Evolutionary conservation across 2,797 vertebrate species (phyloP).

Genomic region (Coregonus suidteri): DNA sequence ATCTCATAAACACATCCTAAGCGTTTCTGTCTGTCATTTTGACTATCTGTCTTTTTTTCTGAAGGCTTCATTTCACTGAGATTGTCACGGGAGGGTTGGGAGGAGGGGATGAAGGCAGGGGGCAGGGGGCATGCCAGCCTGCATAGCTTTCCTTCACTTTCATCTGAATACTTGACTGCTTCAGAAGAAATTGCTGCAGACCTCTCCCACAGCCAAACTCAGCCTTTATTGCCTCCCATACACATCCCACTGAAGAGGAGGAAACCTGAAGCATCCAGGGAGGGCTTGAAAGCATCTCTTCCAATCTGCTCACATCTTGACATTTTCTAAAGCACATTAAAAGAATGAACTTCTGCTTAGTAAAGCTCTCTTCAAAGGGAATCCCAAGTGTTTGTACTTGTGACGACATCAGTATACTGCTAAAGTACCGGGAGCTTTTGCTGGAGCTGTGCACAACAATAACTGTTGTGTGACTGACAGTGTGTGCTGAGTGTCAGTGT

Average conservation of each 20-base stretch:
- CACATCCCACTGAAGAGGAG: not conserved
- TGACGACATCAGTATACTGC: not conserved
- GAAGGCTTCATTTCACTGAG: constrained; percentile 50
- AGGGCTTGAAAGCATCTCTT: not conserved
- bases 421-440: not conserved
- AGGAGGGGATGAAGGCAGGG: constrained; percentile 10
- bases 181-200: constrained; percentile 61
- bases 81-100: constrained; percentile 37
- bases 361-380: not conserved
- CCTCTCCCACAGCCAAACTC: not conserved
- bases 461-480: not conserved
- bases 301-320: not conserved
- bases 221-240: constrained; percentile 9
- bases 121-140: constrained; percentile 2
- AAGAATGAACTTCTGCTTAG: not conserved
- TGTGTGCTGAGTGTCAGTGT: not conserved
- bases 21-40: not conserved
- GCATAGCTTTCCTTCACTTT: constrained; percentile 52
- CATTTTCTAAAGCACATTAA: not conserved
- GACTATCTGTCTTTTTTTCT: constrained; percentile 20
- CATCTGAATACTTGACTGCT: constrained; percentile 51
- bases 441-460: not conserved
- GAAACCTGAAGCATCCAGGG: not conserved
- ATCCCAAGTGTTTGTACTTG: not conserved
- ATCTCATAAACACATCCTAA: constrained; percentile 1